Evolutionary conservation across 1,140 invertebrate species (phyloP), one percentile per base, ranked within the genome.

Genomic region (Ooceraea biroi): DNA sequence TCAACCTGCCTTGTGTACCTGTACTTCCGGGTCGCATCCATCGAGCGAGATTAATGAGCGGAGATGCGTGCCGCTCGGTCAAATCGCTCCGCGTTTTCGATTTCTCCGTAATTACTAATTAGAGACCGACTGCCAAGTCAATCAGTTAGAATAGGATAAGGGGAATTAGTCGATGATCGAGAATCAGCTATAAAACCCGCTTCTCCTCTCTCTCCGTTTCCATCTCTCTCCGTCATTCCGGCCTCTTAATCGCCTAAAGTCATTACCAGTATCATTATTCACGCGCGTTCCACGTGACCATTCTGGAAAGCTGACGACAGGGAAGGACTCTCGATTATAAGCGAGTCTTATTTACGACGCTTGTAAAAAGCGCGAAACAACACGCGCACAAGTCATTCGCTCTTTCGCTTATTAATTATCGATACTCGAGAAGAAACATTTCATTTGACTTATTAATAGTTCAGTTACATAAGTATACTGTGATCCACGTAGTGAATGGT

Each of bases 231-330:
- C 19, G 52, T 63, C 55, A 41, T 52, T 57, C 44, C 41, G 69
- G 19, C 84, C 69, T 61, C 78, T 83, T 83, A 83, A 78, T 78
- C 76, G 76, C 17, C 48, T 48, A 46, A 78, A 61, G 63, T 66
- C 63, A 78, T 78, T 78, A 78, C 76, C 63, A 44, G 76, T 78
- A 78, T 78, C 76, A 78, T 78, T 78, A 78, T 78, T 78, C 76
- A 78, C 76, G 76, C 76, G 76, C 69, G 63, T 78, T 78, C 68
- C 69, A 78, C 76, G 63, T 30, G 76, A 78, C 48, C 76, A 69
- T 78, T 30, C 76, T 69, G 63, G 50, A 78, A 78, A 78, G 76
- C 48, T 46, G 76, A 78, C 65, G 76, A 78, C 76, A 78, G 55
- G 65, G 30, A 55, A 78, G 76, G 68, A 55, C 68, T 78, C 55